Evolutionary conservation across 2,113 vertebrate genomes (phyloP).

Genomic region (Panurus biarmicus): DNA sequence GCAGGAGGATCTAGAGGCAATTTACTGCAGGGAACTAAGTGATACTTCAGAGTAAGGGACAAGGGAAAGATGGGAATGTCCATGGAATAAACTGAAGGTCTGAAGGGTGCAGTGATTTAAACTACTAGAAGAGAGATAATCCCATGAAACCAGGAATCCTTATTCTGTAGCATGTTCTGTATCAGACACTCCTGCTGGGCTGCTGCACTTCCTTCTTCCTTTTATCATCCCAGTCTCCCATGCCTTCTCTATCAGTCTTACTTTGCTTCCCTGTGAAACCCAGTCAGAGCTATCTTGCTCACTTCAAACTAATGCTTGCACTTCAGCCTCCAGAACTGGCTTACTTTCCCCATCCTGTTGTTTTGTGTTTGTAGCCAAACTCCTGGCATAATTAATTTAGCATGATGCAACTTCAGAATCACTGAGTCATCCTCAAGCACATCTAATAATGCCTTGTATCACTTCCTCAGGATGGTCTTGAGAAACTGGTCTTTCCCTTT

Average conservation of each 20-base stretch:
- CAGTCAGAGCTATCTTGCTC: background rate
- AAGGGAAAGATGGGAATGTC: background rate
- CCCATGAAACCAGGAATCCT: background rate
- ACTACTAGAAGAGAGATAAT: background rate
- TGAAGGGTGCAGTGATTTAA: background rate
- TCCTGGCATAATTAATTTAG: background rate
- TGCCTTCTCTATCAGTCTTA: background rate
- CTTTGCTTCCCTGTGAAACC: background rate
- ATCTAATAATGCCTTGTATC: background rate
- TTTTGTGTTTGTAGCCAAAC: background rate
- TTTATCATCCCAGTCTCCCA: background rate
- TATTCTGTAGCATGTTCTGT: background rate
- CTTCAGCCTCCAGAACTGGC: background rate
- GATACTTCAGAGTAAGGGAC: background rate
- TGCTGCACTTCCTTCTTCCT: background rate
- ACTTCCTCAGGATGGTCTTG: constrained; percentile 12
- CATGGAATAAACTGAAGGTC: background rate
- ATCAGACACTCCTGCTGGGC: background rate
- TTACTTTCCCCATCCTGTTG: background rate
- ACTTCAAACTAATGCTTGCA: background rate
- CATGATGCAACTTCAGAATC: background rate
- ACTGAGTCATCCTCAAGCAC: background rate
- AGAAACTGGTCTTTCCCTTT: background rate
- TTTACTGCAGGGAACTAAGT: background rate
- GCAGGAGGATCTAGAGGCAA: background rate